Evolutionary conservation across 1,140 invertebrate genomes (phyloP), one percentile per base, ranked within the genome.

Genomic region (Drusus annulatus): DNA sequence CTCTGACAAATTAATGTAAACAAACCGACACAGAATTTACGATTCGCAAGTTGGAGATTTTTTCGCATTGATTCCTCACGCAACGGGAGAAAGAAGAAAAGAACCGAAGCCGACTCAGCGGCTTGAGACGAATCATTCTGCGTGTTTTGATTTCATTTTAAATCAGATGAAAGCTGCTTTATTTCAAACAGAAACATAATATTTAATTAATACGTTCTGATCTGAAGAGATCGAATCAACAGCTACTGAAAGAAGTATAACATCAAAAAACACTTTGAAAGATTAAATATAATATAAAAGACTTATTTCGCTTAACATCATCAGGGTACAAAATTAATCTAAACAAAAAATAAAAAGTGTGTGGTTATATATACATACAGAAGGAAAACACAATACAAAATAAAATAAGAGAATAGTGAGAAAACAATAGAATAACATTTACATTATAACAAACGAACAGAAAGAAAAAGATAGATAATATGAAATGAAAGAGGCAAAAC

Each of bases 1-100:
- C 62, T 65, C 62, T 65, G 62, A 65, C 62, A 65, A 65, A 65
- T 65, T 28, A 65, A 65, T 65, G 62, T 65, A 65, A 65, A 65
- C 62, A 65, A 65, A 36, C 62, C 15, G 25, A 65, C n/a, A 19
- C 17, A 31, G 17, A 45, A 65, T 65, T 65, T 65, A 45, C 62
- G 62, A 65, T 65, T 65, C 28, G 62, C 62, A 36, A 65, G 25
- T 31, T 65, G 62, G 31, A 36, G 62, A 65, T 36, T 45, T 36
- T 65, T 65, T 65, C 13, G n/a, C 31, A 31, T 36, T 65, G 62
- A 65, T 31, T 19, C 62, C 21, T 65, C 25, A 36, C 62, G 62
- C 62, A 25, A 60, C 21, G 0, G n/a, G 19, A 3, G 13, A 19
- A 17, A 60, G 58, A 60, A 17, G 58, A 60, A 15, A 21, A 1